Evolutionary conservation across 2,888 invertebrate genomes (phyloP).

Genomic region (Scaptomyza flava): DNA sequence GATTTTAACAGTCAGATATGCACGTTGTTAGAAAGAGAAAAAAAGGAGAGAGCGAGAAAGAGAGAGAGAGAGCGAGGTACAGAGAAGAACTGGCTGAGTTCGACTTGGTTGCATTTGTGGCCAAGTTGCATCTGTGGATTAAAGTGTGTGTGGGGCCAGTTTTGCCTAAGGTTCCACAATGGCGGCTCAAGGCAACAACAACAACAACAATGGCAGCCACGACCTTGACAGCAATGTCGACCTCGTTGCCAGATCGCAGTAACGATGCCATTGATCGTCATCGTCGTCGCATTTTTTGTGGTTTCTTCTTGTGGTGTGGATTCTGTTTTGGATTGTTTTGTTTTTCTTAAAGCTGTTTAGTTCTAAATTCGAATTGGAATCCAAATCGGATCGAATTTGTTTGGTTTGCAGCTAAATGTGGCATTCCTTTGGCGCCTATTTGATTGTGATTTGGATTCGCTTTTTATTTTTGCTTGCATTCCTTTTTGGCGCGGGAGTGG

Average conservation of each 20-base stretch:
- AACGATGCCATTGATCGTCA: constrained; percentile 37
- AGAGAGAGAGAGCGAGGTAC: neutral
- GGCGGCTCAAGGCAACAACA: constrained; percentile 53
- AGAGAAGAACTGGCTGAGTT: constrained; percentile 22
- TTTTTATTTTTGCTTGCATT: constrained; percentile 17
- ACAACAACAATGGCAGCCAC: constrained; percentile 33
- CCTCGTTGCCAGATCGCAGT: constrained; percentile 59
- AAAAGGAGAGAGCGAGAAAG: neutral
- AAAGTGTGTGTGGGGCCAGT: constrained; percentile 15
- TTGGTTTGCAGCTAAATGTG: neutral
- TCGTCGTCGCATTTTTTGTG: constrained; percentile 18
- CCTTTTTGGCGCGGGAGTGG: constrained; percentile 29
- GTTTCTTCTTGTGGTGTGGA: constrained; percentile 34
- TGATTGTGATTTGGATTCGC: constrained; percentile 64
- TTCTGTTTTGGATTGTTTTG: constrained; percentile 15
- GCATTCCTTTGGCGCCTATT: constrained; percentile 52
- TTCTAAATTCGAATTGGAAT: constrained; percentile 12
- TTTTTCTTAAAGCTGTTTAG: constrained; percentile 5
- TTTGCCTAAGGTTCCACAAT: constrained; percentile 18
- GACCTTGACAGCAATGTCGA: constrained; percentile 63
- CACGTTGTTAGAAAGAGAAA: neutral
- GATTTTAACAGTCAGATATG: constrained; percentile 5
- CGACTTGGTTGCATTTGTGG: constrained; percentile 44
- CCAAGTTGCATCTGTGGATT: neutral
- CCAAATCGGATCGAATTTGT: neutral